Base-by-base conservation (phyloP, 2,797 vertebrate genomes). In the Pseudopleuronectes americanus region DNA sequence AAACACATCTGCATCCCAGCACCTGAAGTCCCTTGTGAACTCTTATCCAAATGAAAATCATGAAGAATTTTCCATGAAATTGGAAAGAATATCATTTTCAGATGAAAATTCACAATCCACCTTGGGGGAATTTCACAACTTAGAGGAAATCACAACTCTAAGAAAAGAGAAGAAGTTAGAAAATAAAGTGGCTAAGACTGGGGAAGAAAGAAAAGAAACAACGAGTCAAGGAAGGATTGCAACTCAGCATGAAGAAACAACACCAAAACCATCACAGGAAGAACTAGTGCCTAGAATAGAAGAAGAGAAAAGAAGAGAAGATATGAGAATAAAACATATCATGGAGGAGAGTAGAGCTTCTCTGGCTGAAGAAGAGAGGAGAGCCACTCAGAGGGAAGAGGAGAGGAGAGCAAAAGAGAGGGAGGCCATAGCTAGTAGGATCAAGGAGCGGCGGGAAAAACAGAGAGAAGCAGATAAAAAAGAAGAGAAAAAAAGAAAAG, bases 371-470 rank as follows among this genome's bases (percentile, higher is more conserved):
- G 86, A 90, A 58, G 63, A 84, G 22, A 86, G 56, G 10, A 84
- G 48, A 86, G 69, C 67, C 1, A 13, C 57, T 68, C 68, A 80
- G 56, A 88, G 81, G 63, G 87, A 90, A 67, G 87, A 84, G 24
- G 80, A 89, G 51, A 84, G 79, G 54, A 89, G 86, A 68, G 62
- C 64, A 9, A 77, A 53, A 60, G 87, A 89, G 64, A 74, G 80
- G 31, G 84, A 90, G 33, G 71, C 83, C 21, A 84, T 85, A 16
- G 59, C 83, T 55, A 14, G 56, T n/a, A 74, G 59, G 26, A 84
- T 90, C 52, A 86, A 79, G 38, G 76, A 90, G 68, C 83, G 67
- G 47, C 65, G 79, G 33, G 77, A 82, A 45, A 82, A 80, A 73
- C 79, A 76, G 52, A 86, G 33, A 68, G 73, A 83, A 67, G 56